phyloP scores from a whole-genome alignment of 2,113 vertebrate genomes.

The Salminus brasiliensis region DNA sequence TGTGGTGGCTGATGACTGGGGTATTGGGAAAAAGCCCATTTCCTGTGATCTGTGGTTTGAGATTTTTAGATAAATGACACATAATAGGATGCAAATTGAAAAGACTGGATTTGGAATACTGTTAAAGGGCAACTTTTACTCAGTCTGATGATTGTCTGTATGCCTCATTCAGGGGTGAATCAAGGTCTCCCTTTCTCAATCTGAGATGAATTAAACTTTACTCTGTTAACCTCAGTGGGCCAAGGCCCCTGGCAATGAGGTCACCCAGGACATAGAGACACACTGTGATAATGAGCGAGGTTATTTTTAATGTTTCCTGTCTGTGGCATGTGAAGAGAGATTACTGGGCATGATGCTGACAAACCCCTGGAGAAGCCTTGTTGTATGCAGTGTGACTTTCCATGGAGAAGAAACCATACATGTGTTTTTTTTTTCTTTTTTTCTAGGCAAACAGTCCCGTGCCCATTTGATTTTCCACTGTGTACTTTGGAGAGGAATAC shows the following conservation, averaged over 20 bases:
- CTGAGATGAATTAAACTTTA: conserved; percentile 13
- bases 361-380: background rate
- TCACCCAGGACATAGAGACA: background rate
- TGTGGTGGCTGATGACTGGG: background rate
- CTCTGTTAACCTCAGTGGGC: background rate
- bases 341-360: background rate
- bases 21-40: background rate
- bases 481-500: background rate
- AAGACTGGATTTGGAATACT: background rate
- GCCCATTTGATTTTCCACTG: conserved; percentile 20
- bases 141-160: background rate
- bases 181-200: background rate
- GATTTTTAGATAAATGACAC: background rate
- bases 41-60: background rate
- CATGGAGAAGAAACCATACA: background rate
- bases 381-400: background rate
- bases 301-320: conserved; percentile 15
- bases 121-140: background rate
- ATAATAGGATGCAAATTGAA: conserved; percentile 2
- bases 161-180: background rate
- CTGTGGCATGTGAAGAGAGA: background rate
- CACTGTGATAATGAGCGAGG: background rate
- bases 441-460: background rate
- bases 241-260: background rate
- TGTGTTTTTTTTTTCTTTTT: background rate